These are phyloP conservation scores for Madoqua kirkii DNA, from an alignment of 2,113 vertebrate species.

Conservation along the genomic window DNA sequence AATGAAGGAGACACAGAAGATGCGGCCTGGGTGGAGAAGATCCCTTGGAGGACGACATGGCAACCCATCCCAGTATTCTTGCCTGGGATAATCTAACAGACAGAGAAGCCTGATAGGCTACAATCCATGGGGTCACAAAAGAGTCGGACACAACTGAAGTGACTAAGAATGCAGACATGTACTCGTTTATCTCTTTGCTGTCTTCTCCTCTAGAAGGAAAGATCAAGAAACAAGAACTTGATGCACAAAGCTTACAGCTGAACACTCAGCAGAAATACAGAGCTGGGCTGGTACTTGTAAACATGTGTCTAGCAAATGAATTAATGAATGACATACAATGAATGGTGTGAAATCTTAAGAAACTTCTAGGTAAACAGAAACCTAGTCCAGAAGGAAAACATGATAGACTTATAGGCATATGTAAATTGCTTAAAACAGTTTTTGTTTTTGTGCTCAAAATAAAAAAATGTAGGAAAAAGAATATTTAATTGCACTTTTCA, in stretches of 20 bases:
- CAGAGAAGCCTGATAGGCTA: not conserved
- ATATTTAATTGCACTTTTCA: not conserved
- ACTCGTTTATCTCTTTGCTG: too few species aligned
- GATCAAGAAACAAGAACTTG: not conserved
- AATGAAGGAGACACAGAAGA: not conserved
- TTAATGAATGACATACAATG: not conserved
- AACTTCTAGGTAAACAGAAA: not conserved
- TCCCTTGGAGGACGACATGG: not conserved
- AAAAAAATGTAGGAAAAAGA: not conserved
- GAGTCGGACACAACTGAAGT: fast-evolving
- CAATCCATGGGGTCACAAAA: not conserved
- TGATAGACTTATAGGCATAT: not conserved
- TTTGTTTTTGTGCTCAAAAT: not conserved
- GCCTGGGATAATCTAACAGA: not conserved
- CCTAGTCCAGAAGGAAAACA: not conserved
- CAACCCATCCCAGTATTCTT: not conserved
- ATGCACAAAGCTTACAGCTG: not conserved
- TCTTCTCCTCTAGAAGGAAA: not conserved
- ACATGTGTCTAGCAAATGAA: not conserved
- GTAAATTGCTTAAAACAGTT: not conserved
- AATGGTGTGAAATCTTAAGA: not conserved
- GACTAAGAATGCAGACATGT: not conserved
- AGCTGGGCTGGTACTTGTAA: not conserved
- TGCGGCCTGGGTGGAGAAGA: not conserved
- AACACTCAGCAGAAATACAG: not conserved